phyloP scores from a whole-genome alignment of 2,888 invertebrate genomes.

The Sisyra nigra region DNA sequence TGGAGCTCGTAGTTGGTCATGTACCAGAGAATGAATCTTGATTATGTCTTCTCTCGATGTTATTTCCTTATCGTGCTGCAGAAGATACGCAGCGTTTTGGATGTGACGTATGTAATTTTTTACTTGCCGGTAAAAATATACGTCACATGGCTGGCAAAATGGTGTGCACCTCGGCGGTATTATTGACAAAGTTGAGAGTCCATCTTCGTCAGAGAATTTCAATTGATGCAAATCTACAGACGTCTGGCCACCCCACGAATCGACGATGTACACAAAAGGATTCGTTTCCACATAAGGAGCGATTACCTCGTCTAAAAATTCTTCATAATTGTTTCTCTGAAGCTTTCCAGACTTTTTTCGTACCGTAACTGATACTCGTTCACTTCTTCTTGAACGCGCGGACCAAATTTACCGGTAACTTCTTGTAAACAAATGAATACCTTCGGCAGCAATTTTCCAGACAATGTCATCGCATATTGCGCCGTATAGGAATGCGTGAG shows the following conservation, averaged over 20 bases:
- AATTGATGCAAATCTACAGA: constrained; percentile 11
- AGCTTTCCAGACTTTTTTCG: constrained; percentile 14
- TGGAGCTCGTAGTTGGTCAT: too few species aligned
- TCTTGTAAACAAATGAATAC: constrained; percentile 14
- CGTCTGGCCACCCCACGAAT: constrained; percentile 14
- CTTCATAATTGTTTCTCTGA: constrained; percentile 8
- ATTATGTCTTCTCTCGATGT: constrained; percentile 13
- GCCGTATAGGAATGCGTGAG: constrained; percentile 13
- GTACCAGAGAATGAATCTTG: constrained; percentile 15
- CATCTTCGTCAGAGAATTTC: constrained; percentile 11
- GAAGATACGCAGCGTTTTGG: constrained; percentile 11
- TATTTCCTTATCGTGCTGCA: constrained; percentile 12
- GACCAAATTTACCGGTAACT: constrained; percentile 11
- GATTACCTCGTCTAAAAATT: constrained; percentile 11
- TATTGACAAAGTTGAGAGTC: constrained; percentile 11
- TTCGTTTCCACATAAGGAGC: constrained; percentile 12
- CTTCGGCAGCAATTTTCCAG: constrained; percentile 11
- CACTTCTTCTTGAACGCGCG: constrained; percentile 10
- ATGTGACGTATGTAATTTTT: constrained; percentile 12
- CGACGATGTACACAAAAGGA: constrained; percentile 12
- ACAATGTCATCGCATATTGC: constrained; percentile 12
- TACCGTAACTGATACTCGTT: constrained; percentile 10
- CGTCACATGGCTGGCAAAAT: constrained; percentile 12
- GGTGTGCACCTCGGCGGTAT: constrained; percentile 14
- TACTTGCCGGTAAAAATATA: constrained; percentile 13